phyloP scores from a whole-genome alignment of 2,888 invertebrate species.

The Clepsis dumicolana region DNA sequence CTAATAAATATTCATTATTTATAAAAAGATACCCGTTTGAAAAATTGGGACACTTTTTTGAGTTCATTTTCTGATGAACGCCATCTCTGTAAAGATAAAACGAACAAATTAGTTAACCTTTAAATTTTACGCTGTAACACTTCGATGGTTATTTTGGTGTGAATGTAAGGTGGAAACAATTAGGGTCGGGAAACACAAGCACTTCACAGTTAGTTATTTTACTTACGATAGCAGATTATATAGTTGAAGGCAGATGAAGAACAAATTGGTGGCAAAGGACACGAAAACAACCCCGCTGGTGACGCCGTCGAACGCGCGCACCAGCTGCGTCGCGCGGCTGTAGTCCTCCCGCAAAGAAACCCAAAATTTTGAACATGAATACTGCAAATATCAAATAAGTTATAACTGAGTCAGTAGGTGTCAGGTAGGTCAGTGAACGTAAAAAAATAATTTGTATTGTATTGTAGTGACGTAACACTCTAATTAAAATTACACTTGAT shows the following conservation, averaged over 20 bases:
- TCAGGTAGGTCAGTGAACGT: neutral
- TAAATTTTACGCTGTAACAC: too few species aligned
- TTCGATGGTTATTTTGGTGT: too few species aligned
- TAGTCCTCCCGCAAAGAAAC: constrained; percentile 84
- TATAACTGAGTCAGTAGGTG: neutral
- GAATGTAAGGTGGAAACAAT: too few species aligned
- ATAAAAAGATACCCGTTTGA: constrained; percentile 46
- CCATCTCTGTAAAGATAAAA: constrained; percentile 38
- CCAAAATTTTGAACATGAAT: constrained; percentile 60
- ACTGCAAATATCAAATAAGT: constrained; percentile 52
- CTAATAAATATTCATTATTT: neutral
- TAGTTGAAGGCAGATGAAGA: constrained; percentile 89
- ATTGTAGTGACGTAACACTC: too few species aligned
- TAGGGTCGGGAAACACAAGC: too few species aligned
- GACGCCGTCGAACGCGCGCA: constrained; percentile 85
- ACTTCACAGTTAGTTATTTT: too few species aligned
- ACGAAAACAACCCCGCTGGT: constrained; percentile 87
- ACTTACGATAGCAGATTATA: constrained; percentile 88
- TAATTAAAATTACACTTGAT: too few species aligned
- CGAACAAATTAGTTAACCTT: neutral
- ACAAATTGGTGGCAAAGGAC: constrained; percentile 88
- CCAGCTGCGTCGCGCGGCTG: constrained; percentile 84
- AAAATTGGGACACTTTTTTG: constrained; percentile 43
- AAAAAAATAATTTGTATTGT: too few species aligned
- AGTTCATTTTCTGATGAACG: constrained; percentile 10